A percentile compares a stretch with the other conserved stretches of the same genome.
Conservation (phyloP, 2,113 vertebrate genomes). For the Nibea albiflora region DNA sequence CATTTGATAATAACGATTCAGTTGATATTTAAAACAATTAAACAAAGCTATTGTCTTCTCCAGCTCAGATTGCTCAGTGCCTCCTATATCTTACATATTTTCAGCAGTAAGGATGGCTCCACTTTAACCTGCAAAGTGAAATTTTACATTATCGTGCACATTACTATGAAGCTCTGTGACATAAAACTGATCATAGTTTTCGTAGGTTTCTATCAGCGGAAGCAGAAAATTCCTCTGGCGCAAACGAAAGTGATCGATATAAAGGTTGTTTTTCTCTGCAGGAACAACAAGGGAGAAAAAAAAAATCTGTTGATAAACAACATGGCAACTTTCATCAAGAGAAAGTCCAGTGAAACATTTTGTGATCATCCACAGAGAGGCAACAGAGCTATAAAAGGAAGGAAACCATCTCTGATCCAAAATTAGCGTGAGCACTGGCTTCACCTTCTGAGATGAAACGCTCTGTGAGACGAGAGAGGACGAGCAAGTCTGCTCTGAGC, state of each 20-base stretch:
- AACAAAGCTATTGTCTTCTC: not conserved
- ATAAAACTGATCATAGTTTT: not conserved
- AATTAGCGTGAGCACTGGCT: conserved; percentile 3
- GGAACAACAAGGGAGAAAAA: not conserved
- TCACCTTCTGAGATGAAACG: conserved; percentile 7
- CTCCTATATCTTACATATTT: too few species aligned
- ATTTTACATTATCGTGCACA: too few species aligned
- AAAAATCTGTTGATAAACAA: not conserved
- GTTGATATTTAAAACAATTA: not conserved
- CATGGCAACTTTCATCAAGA: not conserved
- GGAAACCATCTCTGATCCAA: not conserved
- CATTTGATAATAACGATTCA: not conserved
- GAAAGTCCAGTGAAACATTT: not conserved
- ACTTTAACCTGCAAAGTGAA: too few species aligned
- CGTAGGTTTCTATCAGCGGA: not conserved
- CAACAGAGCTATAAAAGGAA: not conserved
- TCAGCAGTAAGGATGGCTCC: too few species aligned
- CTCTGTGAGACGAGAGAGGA: not conserved
- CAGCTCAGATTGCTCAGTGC: not conserved
- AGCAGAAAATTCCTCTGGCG: not conserved
- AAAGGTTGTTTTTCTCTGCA: not conserved
- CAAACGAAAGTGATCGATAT: not conserved
- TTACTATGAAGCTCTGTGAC: too few species aligned
- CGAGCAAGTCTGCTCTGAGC: not conserved
- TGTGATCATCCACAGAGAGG: not conserved